These are phyloP conservation scores for Cabera pusaria DNA, from an alignment of 2,888 invertebrate genomes.

Conservation along the genomic window DNA sequence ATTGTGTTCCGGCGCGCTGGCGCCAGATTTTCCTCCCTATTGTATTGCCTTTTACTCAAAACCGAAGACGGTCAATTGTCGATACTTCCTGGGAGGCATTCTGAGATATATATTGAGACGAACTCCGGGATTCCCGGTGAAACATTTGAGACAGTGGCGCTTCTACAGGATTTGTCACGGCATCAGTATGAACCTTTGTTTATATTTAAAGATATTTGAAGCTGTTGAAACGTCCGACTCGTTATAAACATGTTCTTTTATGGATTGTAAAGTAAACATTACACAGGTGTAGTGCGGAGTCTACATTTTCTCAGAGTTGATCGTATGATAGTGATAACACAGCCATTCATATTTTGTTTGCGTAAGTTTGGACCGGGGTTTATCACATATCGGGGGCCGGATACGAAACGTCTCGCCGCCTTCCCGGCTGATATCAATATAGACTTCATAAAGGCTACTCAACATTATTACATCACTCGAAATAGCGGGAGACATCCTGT, in stretches of 20 bases:
- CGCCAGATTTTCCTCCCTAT: constrained; percentile 64
- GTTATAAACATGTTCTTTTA: constrained; percentile 18
- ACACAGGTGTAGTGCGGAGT: constrained; percentile 23
- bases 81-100: constrained; percentile 47
- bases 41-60: constrained; percentile 52
- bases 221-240: constrained; percentile 21
- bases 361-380: constrained; percentile 37
- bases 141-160: constrained; percentile 46
- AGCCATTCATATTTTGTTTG: constrained; percentile 47
- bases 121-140: constrained; percentile 35
- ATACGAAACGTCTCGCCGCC: constrained; percentile 62
- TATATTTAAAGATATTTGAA: constrained; percentile 19
- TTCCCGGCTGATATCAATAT: constrained; percentile 62
- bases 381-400: constrained; percentile 53
- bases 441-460: constrained; percentile 49
- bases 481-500: constrained; percentile 27
- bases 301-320: constrained; percentile 32
- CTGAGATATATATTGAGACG: constrained; percentile 33
- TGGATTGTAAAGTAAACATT: constrained; percentile 17
- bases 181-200: constrained; percentile 25
- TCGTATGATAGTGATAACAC: constrained; percentile 19
- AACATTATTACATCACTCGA: constrained; percentile 32
- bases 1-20: constrained; percentile 58
- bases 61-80: constrained; percentile 43
- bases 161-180: constrained; percentile 35